Evolutionary conservation across 2,797 vertebrate species (phyloP).

Genomic region (Cercopithecus petaurista): DNA sequence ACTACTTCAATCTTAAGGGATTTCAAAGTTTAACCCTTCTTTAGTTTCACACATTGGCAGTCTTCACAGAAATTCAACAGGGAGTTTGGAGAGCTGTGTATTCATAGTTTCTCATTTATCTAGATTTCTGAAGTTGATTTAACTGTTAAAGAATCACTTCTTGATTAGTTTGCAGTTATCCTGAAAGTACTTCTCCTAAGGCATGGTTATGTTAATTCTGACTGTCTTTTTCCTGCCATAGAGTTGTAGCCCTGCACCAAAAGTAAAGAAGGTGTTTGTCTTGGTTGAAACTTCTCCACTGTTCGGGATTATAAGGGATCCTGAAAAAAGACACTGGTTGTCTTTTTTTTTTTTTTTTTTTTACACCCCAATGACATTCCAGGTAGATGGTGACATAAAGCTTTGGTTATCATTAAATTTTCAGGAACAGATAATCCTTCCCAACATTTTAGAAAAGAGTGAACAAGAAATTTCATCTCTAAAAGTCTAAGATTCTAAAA

Average conservation of each 20-base stretch:
- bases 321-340: not conserved
- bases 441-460: not conserved
- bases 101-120: rapidly evolving
- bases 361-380: not conserved
- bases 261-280: rapidly evolving
- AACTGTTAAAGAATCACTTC: not conserved
- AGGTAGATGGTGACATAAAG: not conserved
- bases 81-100: too few species aligned
- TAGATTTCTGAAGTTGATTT: not conserved
- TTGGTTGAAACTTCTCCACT: rapidly evolving
- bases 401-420: not conserved
- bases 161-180: not conserved
- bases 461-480: not conserved
- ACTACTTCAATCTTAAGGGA: not conserved
- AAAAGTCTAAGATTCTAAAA: not conserved
- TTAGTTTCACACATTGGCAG: not conserved
- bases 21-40: not conserved
- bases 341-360: too few species aligned
- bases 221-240: too few species aligned
- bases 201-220: too few species aligned
- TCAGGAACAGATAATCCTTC: not conserved
- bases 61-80: not conserved
- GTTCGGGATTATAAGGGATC: rapidly evolving
- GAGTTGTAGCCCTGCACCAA: rapidly evolving
- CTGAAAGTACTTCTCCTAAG: not conserved